Evolutionary conservation across 2,888 invertebrate species (phyloP).

Genomic region (Chaitophorus viminalis): DNA sequence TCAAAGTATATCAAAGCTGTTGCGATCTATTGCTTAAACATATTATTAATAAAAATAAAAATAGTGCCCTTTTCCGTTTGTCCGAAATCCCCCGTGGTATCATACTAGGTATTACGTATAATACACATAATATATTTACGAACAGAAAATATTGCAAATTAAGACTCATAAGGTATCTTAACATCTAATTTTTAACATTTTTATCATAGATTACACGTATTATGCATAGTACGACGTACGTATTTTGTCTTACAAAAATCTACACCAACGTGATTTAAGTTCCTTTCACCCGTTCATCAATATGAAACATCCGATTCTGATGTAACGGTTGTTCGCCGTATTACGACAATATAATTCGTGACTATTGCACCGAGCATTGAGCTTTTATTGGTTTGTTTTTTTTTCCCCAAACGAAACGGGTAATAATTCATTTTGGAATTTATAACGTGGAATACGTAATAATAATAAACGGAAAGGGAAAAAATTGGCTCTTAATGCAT

Average conservation of each 20-base stretch:
- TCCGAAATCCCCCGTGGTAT: background rate
- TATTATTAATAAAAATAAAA: background rate
- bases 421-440: constrained; percentile 36
- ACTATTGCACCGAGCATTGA: background rate
- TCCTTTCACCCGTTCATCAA: no score
- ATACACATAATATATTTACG: background rate
- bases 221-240: no score
- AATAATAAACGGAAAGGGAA: background rate
- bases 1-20: background rate
- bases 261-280: background rate
- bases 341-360: background rate
- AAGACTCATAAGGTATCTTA: no score
- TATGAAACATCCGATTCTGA: background rate
- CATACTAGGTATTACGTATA: no score
- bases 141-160: background rate
- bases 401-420: background rate
- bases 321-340: background rate
- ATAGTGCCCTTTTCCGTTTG: background rate
- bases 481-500: constrained; percentile 44
- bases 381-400: constrained; percentile 10
- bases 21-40: background rate
- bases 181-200: background rate
- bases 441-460: background rate
- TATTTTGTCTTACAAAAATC: background rate
- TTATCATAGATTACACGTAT: background rate